These are phyloP conservation scores for Scrobipalpa atriplicella DNA, from an alignment of 2,888 invertebrate species.

Conservation along the genomic window DNA sequence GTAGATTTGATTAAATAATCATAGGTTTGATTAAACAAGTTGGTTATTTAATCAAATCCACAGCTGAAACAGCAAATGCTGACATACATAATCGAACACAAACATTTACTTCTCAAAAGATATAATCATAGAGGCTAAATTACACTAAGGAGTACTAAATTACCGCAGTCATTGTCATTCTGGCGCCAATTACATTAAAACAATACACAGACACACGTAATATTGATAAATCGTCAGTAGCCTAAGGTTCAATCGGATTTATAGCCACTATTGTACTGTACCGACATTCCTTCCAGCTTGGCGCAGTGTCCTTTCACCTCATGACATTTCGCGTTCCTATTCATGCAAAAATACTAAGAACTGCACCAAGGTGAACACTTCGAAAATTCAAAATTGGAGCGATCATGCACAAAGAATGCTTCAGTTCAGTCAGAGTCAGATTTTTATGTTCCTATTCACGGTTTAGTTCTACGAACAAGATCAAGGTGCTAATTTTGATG, in stretches of 20 bases:
- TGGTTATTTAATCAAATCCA: too few relatives aligned
- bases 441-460: neutral
- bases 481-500: neutral
- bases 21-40: too few relatives aligned
- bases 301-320: constrained; percentile 27
- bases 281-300: constrained; percentile 19
- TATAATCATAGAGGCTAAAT: too few relatives aligned
- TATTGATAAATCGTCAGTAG: neutral
- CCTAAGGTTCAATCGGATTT: constrained; percentile 13
- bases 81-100: too few relatives aligned
- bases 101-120: too few relatives aligned
- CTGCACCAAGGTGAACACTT: constrained; percentile 25
- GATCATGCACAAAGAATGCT: neutral
- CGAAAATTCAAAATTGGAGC: constrained; percentile 11
- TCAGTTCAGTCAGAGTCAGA: neutral
- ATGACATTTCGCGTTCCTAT: constrained; percentile 13
- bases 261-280: constrained; percentile 15
- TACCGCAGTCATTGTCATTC: neutral
- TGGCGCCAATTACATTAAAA: neutral
- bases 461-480: neutral
- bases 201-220: neutral
- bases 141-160: too few relatives aligned
- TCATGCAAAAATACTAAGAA: constrained; percentile 21
- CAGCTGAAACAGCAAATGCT: too few relatives aligned
- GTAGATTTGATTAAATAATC: too few relatives aligned